These are phyloP conservation scores for Campaea margaritaria DNA, from an alignment of 2,888 invertebrate genomes.

Conservation along the genomic window DNA sequence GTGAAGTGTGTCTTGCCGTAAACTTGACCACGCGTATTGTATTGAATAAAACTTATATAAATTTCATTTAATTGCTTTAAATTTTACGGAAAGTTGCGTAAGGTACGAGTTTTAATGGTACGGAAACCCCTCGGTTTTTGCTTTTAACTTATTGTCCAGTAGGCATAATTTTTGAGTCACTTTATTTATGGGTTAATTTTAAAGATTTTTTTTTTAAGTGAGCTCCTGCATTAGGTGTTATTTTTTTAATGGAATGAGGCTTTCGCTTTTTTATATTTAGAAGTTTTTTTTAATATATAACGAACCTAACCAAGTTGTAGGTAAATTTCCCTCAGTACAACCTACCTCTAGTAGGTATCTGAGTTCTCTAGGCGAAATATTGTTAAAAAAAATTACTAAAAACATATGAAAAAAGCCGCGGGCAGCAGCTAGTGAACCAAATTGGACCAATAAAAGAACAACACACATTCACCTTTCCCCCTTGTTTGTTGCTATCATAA, in stretches of 20 bases:
- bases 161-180: constrained; percentile 28
- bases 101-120: constrained; percentile 43
- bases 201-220: not conserved
- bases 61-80: constrained; percentile 61
- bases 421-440: not conserved
- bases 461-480: constrained; percentile 32
- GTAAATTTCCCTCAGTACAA: no score
- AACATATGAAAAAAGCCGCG: no score
- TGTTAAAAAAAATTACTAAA: no score
- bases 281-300: no score
- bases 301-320: no score
- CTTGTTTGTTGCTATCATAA: constrained; percentile 28
- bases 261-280: no score
- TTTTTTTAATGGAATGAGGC: not conserved
- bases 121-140: constrained; percentile 22
- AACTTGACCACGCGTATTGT: constrained; percentile 55
- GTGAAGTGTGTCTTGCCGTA: constrained; percentile 52
- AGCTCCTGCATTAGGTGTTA: no score
- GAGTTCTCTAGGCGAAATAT: no score
- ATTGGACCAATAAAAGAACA: not conserved
- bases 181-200: constrained; percentile 13
- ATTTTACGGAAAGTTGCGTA: constrained; percentile 50
- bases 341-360: no score
- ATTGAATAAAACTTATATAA: constrained; percentile 61
- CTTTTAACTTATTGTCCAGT: constrained; percentile 17